Evolutionary conservation across 2,888 invertebrate genomes (phyloP).

Genomic region (Corbicula japonica): DNA sequence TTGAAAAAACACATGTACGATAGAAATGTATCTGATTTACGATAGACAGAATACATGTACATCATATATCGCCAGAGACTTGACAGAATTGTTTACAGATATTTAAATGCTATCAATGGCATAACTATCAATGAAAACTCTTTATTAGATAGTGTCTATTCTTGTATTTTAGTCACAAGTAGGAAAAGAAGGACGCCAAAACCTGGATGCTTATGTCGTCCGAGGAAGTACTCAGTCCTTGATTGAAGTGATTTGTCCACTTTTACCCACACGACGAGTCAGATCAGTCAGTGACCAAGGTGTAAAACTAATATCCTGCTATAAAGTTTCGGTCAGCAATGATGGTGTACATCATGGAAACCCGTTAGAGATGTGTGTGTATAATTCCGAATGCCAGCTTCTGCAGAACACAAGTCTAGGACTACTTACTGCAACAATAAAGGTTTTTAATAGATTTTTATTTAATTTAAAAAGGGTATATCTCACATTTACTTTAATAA

Average conservation of each 20-base stretch:
- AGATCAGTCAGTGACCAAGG: no score
- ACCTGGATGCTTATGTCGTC: conserved; percentile 18
- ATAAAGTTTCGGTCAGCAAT: conserved; percentile 44
- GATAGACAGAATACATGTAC: not conserved
- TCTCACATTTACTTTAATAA: not conserved
- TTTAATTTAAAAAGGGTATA: not conserved
- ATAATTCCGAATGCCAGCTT: conserved; percentile 37
- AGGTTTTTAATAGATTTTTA: conserved; percentile 6
- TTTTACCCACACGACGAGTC: no score
- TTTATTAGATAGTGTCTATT: not conserved
- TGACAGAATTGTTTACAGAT: not conserved
- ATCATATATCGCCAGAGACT: not conserved
- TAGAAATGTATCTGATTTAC: not conserved
- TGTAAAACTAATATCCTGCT: conserved; percentile 25
- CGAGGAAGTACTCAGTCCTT: conserved; percentile 12
- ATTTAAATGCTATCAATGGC: not conserved
- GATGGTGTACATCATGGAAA: conserved; percentile 28
- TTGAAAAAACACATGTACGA: not conserved
- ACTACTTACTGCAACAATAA: not conserved
- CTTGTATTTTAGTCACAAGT: not conserved
- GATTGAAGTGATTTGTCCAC: conserved; percentile 14
- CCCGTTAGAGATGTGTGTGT: conserved; percentile 32
- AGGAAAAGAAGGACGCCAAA: conserved; percentile 1
- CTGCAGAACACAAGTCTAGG: conserved; percentile 6
- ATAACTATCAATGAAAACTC: not conserved